Base-by-base conservation (phyloP, 2,888 invertebrate species). In the Steromphala cineraria region DNA sequence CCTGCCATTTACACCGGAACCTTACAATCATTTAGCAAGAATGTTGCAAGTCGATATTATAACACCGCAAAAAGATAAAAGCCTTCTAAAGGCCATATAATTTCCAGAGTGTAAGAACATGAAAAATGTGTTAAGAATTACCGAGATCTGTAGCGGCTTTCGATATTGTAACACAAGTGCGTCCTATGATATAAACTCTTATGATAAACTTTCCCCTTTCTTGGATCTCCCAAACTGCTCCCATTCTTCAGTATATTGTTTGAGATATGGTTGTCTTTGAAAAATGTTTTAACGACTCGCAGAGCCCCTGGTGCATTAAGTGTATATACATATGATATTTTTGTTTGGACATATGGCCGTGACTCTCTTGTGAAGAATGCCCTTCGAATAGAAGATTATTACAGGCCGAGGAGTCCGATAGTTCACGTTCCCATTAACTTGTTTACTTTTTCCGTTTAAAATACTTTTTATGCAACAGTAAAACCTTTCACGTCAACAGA, bases 141-240 rank as follows among this genome's bases (percentile, higher is more conserved):
- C n/a, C 15, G 62, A 4, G 28, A 28, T 62, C 62, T 28, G 17
- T 24, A 62, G 28, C 62, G 7, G 62, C 28, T 62, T 62, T 62
- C 4, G 62, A 62, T 62, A 28, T 28, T 62, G 62, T 28, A 62
- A 62, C 62, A 28, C 28, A 28, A 62, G 62, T n/a, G 28, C 62
- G 24, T 62, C 62, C 21, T 62, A 24, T 13, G 62, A 24, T n/a
- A 24, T 62, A 24, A 17, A n/a, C 8, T 75, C 75, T 52, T 75
- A 36, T 75, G 75, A 75, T 75, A 75, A 75, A 52, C 75, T 46
- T 74, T 46, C 71, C 31, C 52, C 52, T 75, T 75, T 46, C 75
- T 52, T 46, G 52, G 53, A 75, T 24, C 40, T 75, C 52, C 24
- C 2, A 15, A 52, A 52, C n/a, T 17, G n/a, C 19, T 46, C 15